phyloP scores from a whole-genome alignment of 2,113 vertebrate genomes.

The Anser brachyrhynchus region DNA sequence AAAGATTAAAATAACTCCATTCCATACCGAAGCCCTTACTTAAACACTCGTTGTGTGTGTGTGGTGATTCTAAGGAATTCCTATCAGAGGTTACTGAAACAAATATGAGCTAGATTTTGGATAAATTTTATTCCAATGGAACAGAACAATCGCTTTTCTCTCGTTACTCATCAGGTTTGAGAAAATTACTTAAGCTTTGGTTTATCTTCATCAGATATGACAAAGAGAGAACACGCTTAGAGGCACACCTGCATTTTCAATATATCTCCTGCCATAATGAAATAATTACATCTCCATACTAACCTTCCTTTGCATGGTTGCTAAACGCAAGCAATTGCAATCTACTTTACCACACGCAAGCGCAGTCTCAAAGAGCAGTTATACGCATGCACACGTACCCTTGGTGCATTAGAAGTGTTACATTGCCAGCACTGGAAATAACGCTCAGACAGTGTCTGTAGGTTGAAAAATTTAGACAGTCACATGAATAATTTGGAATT shows the following conservation, averaged over 20 bases:
- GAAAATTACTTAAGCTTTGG: not conserved
- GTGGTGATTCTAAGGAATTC: not conserved
- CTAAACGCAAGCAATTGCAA: not conserved
- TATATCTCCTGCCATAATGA: not conserved
- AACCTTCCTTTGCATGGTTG: not conserved
- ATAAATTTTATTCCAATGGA: not conserved
- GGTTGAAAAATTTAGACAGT: not conserved
- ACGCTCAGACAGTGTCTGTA: not conserved
- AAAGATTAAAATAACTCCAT: constrained; percentile 23
- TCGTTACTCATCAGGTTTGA: not conserved
- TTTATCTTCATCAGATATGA: not conserved
- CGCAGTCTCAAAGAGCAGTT: not conserved
- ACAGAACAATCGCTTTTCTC: not conserved
- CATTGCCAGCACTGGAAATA: not conserved
- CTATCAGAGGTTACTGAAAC: not conserved
- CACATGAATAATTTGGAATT: not conserved
- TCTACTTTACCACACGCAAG: not conserved
- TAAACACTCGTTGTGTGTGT: not conserved
- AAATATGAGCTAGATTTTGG: not conserved
- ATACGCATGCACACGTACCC: not conserved
- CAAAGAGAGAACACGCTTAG: not conserved
- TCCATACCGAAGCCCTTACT: constrained; percentile 17
- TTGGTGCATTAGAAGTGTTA: rapidly evolving
- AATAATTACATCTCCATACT: not conserved
- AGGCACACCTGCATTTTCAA: not conserved